phyloP scores from a whole-genome alignment of 2,888 invertebrate species.

The Ennomos fuscantarius region DNA sequence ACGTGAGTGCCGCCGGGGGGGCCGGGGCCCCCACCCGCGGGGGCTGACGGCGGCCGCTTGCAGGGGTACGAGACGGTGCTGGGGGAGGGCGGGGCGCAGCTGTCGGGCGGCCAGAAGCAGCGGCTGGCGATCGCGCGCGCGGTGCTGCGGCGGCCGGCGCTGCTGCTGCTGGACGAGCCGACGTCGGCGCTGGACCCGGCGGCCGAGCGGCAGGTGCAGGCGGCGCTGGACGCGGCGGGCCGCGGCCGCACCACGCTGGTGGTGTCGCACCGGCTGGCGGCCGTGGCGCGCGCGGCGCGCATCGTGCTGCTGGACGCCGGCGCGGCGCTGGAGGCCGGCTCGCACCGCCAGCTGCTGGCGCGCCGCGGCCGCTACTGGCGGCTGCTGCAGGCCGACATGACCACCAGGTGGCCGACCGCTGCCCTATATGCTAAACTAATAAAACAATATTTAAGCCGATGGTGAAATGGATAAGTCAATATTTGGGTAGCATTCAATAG shows the following conservation, averaged over 20 bases:
- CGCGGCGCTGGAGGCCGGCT: constrained; percentile 88
- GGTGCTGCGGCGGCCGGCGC: constrained; percentile 88
- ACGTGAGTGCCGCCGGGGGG: constrained; percentile 71
- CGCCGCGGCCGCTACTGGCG: constrained; percentile 87
- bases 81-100: constrained; percentile 90
- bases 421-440: too few relatives aligned
- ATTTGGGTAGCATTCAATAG: too few relatives aligned
- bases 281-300: constrained; percentile 88
- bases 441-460: too few relatives aligned
- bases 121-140: constrained; percentile 93
- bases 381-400: constrained; percentile 87
- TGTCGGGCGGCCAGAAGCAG: constrained; percentile 94
- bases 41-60: not conserved
- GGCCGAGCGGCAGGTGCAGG: constrained; percentile 88
- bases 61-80: constrained; percentile 91
- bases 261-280: constrained; percentile 86
- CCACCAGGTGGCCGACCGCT: constrained; percentile 56
- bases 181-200: constrained; percentile 93
- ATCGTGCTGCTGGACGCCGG: constrained; percentile 90
- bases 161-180: constrained; percentile 92
- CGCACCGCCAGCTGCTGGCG: constrained; percentile 88
- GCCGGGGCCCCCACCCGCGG: not conserved
- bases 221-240: constrained; percentile 91
- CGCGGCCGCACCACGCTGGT: constrained; percentile 90
- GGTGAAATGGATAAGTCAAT: too few relatives aligned